A percentile compares a stretch with the other conserved stretches of the same genome.
These are phyloP conservation scores for Melopsittacus undulatus DNA, from an alignment of 2,797 vertebrate species.

Conservation along the genomic window DNA sequence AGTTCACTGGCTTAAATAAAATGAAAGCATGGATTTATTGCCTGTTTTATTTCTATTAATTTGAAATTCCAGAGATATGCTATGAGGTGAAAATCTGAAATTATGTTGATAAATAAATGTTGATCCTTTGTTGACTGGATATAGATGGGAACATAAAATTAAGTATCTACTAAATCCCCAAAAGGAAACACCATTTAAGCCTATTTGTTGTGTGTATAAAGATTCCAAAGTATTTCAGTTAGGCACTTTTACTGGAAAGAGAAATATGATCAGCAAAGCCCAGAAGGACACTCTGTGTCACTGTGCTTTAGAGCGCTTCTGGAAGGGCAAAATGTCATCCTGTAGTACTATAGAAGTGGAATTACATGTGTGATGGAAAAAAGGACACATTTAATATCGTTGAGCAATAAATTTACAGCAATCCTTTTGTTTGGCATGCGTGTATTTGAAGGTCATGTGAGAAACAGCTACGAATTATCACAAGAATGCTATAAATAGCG, in stretches of 20 bases:
- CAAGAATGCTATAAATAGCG: background rate
- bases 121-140: background rate
- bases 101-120: background rate
- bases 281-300: constrained; percentile 44
- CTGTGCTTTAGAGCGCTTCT: background rate
- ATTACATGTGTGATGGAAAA: background rate
- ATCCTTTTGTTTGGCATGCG: background rate
- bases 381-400: constrained; percentile 9
- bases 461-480: background rate
- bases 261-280: constrained; percentile 50
- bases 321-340: constrained; percentile 23
- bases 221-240: constrained; percentile 24
- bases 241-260: constrained; percentile 5
- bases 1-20: background rate
- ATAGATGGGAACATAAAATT: constrained; percentile 42
- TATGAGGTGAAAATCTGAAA: constrained; percentile 6
- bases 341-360: background rate
- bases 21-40: background rate
- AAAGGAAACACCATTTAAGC: constrained; percentile 29
- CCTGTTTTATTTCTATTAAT: background rate
- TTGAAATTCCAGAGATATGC: background rate
- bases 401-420: constrained; percentile 9
- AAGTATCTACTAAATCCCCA: constrained; percentile 21
- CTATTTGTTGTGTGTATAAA: background rate
- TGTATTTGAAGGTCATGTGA: constrained; percentile 20